These are phyloP conservation scores for Nesometra sesokonis DNA, from an alignment of 35 echinoderm and acorn worm genomes.

Conservation along the genomic window DNA sequence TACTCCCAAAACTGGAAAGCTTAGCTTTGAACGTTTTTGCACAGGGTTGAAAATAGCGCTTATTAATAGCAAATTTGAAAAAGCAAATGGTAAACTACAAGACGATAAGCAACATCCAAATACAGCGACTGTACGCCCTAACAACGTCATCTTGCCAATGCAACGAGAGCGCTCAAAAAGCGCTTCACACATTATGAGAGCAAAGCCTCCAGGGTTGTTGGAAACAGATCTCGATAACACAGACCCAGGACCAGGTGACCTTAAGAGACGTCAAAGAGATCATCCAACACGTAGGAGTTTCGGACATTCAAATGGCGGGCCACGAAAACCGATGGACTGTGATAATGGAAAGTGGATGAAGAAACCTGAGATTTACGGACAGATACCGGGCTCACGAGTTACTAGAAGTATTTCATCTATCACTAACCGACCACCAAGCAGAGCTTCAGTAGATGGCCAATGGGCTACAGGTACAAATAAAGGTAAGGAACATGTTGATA, in stretches of 20 bases:
- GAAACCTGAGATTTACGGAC: neutral
- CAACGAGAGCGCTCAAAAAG: conserved; percentile 29
- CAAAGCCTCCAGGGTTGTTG: neutral
- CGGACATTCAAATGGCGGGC: neutral
- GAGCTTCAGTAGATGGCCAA: neutral
- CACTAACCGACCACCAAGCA: neutral
- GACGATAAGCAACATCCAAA: conserved; percentile 53
- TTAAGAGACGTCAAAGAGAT: neutral
- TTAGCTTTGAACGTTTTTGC: conserved; percentile 83
- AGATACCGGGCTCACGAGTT: neutral
- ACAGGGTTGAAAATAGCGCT: conserved; percentile 69
- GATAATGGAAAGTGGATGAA: neutral
- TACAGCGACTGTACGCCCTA: conserved; percentile 75
- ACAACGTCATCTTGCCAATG: conserved; percentile 72
- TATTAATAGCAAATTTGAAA: conserved; percentile 33
- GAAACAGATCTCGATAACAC: neutral
- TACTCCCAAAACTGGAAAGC: conserved; percentile 58
- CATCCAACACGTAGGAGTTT: neutral
- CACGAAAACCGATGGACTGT: neutral
- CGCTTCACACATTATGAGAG: conserved; percentile 44
- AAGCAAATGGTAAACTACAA: conserved; percentile 3
- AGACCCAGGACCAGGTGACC: neutral
- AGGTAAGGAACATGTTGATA: neutral
- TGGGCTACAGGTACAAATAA: neutral
- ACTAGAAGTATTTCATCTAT: neutral